Evolutionary conservation across 2,113 vertebrate genomes (phyloP).

Genomic region (Australoheros scitulus): DNA sequence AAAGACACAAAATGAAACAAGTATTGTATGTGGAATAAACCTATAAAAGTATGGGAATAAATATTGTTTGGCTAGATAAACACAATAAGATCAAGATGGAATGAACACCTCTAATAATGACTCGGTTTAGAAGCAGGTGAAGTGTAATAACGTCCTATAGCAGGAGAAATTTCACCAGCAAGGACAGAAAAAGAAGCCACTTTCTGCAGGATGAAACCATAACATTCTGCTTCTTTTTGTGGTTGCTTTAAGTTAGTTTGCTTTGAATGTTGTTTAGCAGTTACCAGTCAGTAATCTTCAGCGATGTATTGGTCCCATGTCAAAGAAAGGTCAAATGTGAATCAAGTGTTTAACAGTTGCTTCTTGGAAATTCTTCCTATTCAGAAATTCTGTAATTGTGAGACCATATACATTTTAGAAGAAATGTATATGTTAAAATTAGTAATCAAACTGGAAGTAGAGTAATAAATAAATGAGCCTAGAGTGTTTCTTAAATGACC

Average conservation of each 20-base stretch:
- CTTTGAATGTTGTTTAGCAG: not conserved
- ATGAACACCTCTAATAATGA: accelerated
- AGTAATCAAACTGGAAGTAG: not conserved
- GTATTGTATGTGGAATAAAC: not conserved
- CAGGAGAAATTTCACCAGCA: not conserved
- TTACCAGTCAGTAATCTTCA: not conserved
- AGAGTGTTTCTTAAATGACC: not conserved
- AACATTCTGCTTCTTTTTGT: not conserved
- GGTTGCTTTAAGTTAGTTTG: accelerated
- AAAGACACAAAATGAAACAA: not conserved
- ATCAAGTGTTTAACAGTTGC: too few relatives aligned
- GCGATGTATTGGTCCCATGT: not conserved
- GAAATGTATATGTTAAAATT: not conserved
- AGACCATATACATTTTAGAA: not conserved
- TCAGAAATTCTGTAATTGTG: not conserved
- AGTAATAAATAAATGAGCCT: not conserved
- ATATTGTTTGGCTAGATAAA: not conserved
- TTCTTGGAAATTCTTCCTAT: not conserved
- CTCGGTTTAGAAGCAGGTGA: not conserved
- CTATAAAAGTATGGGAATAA: not conserved
- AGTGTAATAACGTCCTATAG: not conserved
- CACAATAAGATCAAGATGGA: not conserved
- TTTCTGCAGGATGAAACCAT: too few relatives aligned
- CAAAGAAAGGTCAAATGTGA: not conserved
- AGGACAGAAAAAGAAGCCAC: not conserved